Conservation (phyloP, 2,888 invertebrate genomes). For the Tenthredo amoena region DNA sequence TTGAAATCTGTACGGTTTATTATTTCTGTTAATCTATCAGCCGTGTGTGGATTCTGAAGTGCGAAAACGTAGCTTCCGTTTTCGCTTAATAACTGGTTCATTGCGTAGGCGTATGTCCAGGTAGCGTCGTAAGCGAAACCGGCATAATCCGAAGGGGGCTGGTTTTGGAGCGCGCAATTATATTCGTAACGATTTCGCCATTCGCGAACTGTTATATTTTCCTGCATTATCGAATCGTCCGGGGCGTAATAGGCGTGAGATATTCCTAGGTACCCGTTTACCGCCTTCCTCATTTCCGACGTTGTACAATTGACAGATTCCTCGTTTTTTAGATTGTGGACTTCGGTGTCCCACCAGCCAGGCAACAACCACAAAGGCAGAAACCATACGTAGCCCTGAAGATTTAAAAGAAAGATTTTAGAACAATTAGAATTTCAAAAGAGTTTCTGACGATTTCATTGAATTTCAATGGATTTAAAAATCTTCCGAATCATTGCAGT, state of each 20-base stretch:
- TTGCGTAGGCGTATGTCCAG: constrained; percentile 88
- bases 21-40: constrained; percentile 82
- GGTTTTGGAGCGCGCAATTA: constrained; percentile 63
- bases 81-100: constrained; percentile 83
- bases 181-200: constrained; percentile 81
- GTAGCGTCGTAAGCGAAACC: constrained; percentile 91
- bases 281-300: constrained; percentile 83
- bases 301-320: constrained; percentile 82
- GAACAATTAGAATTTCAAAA: too few species aligned
- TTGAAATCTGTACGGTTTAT: constrained; percentile 85
- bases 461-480: too few species aligned
- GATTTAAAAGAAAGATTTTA: too few species aligned
- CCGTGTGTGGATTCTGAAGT: constrained; percentile 80
- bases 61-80: constrained; percentile 81
- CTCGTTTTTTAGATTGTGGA: constrained; percentile 73
- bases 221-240: constrained; percentile 82
- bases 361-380: constrained; percentile 87
- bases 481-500: too few species aligned
- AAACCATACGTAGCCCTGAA: constrained; percentile 91
- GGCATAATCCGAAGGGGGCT: constrained; percentile 83
- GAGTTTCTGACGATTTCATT: too few species aligned
- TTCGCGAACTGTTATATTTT: constrained; percentile 82
- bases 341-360: constrained; percentile 83
- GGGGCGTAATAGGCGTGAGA: constrained; percentile 85
- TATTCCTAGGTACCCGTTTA: constrained; percentile 87